These are phyloP conservation scores for Argentina silus DNA, from an alignment of 2,797 vertebrate genomes.

Conservation along the genomic window DNA sequence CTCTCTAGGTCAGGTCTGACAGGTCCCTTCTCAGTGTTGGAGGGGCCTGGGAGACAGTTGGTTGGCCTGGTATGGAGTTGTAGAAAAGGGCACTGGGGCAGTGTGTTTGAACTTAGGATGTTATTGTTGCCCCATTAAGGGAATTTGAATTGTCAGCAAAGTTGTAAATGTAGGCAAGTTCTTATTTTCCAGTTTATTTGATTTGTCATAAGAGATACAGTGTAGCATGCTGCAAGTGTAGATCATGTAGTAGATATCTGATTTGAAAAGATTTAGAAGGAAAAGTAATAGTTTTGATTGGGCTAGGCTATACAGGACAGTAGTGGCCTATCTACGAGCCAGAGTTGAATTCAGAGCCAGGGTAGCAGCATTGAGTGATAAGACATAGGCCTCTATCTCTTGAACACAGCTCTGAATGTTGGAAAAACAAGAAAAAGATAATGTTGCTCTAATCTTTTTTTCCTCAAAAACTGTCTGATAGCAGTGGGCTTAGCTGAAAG, in stretches of 20 bases:
- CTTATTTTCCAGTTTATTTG: not conserved
- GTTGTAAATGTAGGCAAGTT: not conserved
- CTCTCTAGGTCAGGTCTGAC: slow-evolving; percentile 21
- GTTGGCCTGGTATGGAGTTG: not conserved
- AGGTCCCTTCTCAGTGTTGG: not conserved
- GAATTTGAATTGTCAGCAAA: not conserved
- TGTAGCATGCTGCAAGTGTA: no score
- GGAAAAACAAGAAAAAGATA: not conserved
- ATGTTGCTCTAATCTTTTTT: slow-evolving; percentile 11
- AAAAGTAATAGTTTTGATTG: not conserved
- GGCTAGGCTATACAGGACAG: no score
- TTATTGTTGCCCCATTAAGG: not conserved
- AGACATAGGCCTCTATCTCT: slow-evolving; percentile 4
- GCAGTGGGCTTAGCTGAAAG: slow-evolving; percentile 53
- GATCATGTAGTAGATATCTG: no score
- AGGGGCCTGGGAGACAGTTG: not conserved
- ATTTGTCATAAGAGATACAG: not conserved
- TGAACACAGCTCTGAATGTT: slow-evolving; percentile 5
- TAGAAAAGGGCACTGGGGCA: not conserved
- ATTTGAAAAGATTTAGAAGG: not conserved
- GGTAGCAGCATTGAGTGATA: not conserved
- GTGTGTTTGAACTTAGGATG: no score
- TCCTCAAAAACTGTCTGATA: slow-evolving; percentile 16
- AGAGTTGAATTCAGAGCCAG: not conserved
- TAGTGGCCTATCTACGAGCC: no score